Evolutionary conservation across 2,113 vertebrate genomes (phyloP), one percentile per base, ranked within the genome.

Genomic region (Cyprinus carpio): DNA sequence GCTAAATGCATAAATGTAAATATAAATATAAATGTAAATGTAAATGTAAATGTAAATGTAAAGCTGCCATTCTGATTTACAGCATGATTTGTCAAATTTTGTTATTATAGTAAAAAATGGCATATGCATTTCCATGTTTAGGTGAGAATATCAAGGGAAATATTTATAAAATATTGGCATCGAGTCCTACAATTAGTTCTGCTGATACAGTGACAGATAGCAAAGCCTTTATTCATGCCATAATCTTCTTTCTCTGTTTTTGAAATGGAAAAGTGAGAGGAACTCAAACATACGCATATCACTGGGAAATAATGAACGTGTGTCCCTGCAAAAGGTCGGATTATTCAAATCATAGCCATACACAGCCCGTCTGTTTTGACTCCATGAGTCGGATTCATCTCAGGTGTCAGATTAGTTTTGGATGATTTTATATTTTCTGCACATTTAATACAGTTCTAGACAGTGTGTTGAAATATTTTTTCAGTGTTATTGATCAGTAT

Each of bases 341-440:
- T 75, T 86, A 83, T 74, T 83, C n/a, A 65, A 86, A 84, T 82
- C 10, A 11, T 69, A 83, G 15, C 56, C 46, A 58, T 82, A 46
- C 46, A 18, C 34, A 2, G 15, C 15, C 51, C 23, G 13, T 76
- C 60, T 69, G 54, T 67, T 65, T 76, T 76, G 67, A n/a, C 74
- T 76, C 56, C 37, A 43, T n/a, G 79, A 56, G 79, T 54, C 81
- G 12, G 23, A 74, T 79, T 40, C 46, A 27, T 81, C 65, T 81
- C 56, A 85, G 49, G 79, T 83, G 80, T 87, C 29, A 82, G 79
- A 84, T 88, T 75, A 81, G 27, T 56, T 69, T n/a, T 84, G 75
- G 75, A 58, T 60, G 69, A 85, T 87, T 85, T 69, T 4, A 74
- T 34, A 13, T 74, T 85, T 86, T 64, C 72, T 65, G 9, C 20